Evolutionary conservation across 2,797 vertebrate genomes (phyloP).

Genomic region (Hyperoplus lanceolatus): DNA sequence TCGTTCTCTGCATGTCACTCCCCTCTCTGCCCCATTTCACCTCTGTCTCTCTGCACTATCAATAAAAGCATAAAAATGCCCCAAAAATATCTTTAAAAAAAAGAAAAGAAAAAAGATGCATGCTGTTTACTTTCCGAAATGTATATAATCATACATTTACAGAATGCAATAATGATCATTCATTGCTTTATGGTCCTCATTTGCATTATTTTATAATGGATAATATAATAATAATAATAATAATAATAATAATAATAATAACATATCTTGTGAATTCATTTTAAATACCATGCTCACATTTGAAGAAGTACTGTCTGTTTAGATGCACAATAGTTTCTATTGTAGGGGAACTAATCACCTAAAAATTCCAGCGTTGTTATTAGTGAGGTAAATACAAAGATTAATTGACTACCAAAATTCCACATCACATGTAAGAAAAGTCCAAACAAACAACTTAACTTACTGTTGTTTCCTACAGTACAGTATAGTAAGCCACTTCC

Average conservation of each 20-base stretch:
- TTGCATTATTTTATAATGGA: not conserved
- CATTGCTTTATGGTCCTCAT: not conserved
- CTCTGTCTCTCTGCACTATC: too few relatives aligned
- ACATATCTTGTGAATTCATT: not conserved
- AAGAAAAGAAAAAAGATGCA: not conserved
- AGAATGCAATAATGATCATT: not conserved
- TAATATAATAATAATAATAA: too few relatives aligned
- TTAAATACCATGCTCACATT: not conserved
- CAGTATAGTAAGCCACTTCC: not conserved
- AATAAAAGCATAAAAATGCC: too few relatives aligned
- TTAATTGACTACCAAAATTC: constrained; percentile 27
- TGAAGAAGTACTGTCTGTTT: not conserved
- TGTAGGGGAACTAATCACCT: not conserved
- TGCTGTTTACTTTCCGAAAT: not conserved
- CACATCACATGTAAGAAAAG: constrained; percentile 55
- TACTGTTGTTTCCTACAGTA: not conserved
- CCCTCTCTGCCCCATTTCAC: too few relatives aligned
- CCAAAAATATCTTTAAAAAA: too few relatives aligned
- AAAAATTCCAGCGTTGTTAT: constrained; percentile 23
- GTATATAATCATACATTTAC: not conserved
- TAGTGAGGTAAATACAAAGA: not conserved
- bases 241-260: too few relatives aligned
- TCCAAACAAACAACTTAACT: constrained; percentile 37
- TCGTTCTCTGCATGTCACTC: too few relatives aligned
- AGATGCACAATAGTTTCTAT: not conserved